phyloP scores from a whole-genome alignment of 1,140 invertebrate genomes.

The Ladona fulva region DNA sequence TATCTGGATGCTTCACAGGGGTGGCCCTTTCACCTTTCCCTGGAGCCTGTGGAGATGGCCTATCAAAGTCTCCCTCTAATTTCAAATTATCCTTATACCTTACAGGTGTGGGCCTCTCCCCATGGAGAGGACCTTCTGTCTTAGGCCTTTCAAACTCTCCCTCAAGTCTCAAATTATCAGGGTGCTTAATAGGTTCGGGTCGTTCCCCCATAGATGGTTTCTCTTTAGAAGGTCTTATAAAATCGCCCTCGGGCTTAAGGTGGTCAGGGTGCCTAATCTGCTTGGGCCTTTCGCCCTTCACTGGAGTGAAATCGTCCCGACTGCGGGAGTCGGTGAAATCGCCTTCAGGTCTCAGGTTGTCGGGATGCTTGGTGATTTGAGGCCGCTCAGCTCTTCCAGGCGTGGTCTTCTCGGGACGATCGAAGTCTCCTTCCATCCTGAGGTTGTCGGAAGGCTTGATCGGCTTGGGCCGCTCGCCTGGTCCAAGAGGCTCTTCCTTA shows the following conservation, averaged over 20 bases:
- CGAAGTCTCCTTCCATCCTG: constrained; percentile 46
- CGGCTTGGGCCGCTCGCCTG: constrained; percentile 40
- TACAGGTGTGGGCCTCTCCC: constrained; percentile 22
- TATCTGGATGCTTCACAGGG: constrained; percentile 38
- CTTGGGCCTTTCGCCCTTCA: constrained; percentile 19
- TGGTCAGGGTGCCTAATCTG: constrained; percentile 27
- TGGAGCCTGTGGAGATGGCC: constrained; percentile 24
- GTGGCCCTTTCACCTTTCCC: constrained; percentile 26
- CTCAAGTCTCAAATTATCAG: constrained; percentile 26
- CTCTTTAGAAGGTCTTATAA: constrained; percentile 35
- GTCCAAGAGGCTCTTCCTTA: constrained; percentile 30
- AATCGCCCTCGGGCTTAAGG: constrained; percentile 44
- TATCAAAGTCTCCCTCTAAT: constrained; percentile 46
- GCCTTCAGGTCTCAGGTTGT: constrained; percentile 45
- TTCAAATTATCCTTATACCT: constrained; percentile 24
- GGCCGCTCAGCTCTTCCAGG: constrained; percentile 47
- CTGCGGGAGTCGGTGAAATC: constrained; percentile 36
- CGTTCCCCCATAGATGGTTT: constrained; percentile 33
- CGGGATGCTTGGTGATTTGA: constrained; percentile 41
- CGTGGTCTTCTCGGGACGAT: constrained; percentile 27
- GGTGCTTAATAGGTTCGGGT: constrained; percentile 11
- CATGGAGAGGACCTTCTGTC: constrained; percentile 21
- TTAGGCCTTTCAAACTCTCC: constrained; percentile 24
- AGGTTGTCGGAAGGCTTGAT: constrained; percentile 49
- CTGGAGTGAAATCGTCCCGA: constrained; percentile 16